A percentile compares a stretch with the other conserved stretches of the same genome.
Evolutionary conservation across 1,140 invertebrate genomes (phyloP).

Genomic region (Aphidius gifuensis): DNA sequence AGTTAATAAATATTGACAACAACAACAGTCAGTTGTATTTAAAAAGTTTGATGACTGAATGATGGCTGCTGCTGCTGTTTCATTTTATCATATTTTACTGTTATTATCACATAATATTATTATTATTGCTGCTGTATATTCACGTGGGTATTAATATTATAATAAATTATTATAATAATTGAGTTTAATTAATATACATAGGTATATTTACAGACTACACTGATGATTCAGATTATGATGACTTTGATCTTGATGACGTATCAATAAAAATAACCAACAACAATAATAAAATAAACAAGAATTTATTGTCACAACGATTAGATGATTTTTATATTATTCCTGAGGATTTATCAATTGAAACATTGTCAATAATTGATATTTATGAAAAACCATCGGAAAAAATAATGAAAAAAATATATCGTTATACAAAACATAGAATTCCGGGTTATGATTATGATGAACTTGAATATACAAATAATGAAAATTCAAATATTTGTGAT

Average conservation of each 20-base stretch:
- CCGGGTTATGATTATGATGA: slow-evolving; percentile 45
- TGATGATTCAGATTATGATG: slow-evolving; percentile 39
- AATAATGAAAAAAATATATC: slow-evolving; percentile 36
- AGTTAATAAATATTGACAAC: too few species aligned
- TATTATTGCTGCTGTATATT: too few species aligned
- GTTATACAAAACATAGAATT: slow-evolving; percentile 49
- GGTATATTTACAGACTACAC: slow-evolving; percentile 34
- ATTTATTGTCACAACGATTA: not conserved
- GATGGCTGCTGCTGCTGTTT: too few species aligned
- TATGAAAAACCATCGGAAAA: slow-evolving; percentile 20
- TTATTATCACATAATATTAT: too few species aligned
- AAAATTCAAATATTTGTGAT: slow-evolving; percentile 33
- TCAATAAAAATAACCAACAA: slow-evolving; percentile 17
- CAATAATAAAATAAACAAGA: not conserved
- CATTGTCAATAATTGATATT: slow-evolving; percentile 11
- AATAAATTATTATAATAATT: too few species aligned
- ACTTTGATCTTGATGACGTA: slow-evolving; percentile 39
- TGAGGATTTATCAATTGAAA: slow-evolving; percentile 11
- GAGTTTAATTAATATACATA: too few species aligned
- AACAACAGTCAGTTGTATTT: too few species aligned
- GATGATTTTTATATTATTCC: slow-evolving; percentile 39
- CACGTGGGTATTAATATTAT: too few species aligned
- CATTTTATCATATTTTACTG: too few species aligned
- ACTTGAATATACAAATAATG: slow-evolving; percentile 30
- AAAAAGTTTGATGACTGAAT: too few species aligned